Base-by-base conservation (phyloP, 2,113 vertebrate species). In the Mus pahari region DNA sequence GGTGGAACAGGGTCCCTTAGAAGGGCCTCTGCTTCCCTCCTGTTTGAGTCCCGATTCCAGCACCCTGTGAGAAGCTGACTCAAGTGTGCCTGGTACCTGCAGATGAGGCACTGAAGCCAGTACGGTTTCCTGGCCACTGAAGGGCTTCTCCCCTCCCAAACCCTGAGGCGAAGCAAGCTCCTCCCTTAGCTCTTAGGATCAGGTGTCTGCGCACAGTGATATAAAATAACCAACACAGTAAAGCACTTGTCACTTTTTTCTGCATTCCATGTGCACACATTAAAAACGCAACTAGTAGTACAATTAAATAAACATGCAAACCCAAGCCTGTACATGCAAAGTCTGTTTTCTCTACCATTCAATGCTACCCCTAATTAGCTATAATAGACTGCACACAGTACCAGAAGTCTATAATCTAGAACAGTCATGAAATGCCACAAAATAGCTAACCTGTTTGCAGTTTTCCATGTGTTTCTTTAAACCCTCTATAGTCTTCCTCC, bases 401-500 rank as follows among this genome's bases (percentile, higher is more conserved):
- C 24, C 6, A 24, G 48, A 64, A 2, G 20, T 62, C 78, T 89
- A 9, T 90, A 36, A 45, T 86, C 64, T 73, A 60, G 12, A 70
- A 94, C 2, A 39, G 71, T 86, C 64, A 89, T 0, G 16, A 91
- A 95, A 88, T 9, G 13, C 39, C 64, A 92, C 45, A 92, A 93
- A 93, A 86, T 48, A 1, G 91, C 98, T 98, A 84, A 99, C 99
- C 99, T 99, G 98, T 96, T 98, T 98, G 98, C 99, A 99, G 96
- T 99, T 99, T 92, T 98, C 98, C 99, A 99, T 99, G 79, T 99
- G 99, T 71, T 99, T 99, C 98, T 99, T 99, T 97, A 99, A 98
- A 20, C 99, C 99, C 84, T 99, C 99, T 66, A 99, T 99, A 7
- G 99, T 99, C 98, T 99, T 99, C 62, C 99, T 99, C 96, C 99